phyloP scores from a whole-genome alignment of 2,797 vertebrate genomes.

The Brachymystax lenok region DNA sequence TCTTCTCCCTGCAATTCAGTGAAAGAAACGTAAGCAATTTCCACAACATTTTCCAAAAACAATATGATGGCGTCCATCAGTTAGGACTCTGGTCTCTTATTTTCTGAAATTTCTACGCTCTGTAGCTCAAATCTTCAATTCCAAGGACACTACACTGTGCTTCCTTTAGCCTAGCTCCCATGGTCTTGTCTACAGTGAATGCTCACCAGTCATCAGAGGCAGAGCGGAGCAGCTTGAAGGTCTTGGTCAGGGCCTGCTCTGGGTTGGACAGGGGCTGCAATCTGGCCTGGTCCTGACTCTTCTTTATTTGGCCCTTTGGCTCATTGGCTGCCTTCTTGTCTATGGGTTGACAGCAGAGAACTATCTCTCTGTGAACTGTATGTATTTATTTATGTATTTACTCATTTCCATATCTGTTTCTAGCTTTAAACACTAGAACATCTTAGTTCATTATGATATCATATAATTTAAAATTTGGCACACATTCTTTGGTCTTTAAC shows the following conservation, averaged over 20 bases:
- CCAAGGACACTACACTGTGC: too few relatives aligned
- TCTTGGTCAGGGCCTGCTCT: slow-evolving; percentile 62
- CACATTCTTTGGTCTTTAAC: too few relatives aligned
- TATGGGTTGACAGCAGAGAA: background rate
- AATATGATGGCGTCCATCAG: background rate
- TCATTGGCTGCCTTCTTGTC: background rate
- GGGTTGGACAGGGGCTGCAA: slow-evolving; percentile 68
- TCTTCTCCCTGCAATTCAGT: too few relatives aligned
- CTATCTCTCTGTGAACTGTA: background rate
- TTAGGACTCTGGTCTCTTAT: background rate
- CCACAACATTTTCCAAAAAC: too few relatives aligned
- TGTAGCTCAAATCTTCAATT: background rate
- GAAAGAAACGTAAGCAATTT: too few relatives aligned
- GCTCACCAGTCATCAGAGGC: slow-evolving; percentile 76
- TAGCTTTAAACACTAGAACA: background rate
- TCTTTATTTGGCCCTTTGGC: background rate
- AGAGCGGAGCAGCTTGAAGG: slow-evolving; percentile 61
- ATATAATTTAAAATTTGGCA: too few relatives aligned
- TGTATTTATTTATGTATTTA: background rate
- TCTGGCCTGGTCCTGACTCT: background rate
- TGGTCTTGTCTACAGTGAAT: background rate
- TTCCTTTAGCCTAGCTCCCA: too few relatives aligned
- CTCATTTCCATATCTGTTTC: background rate
- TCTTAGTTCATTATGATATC: too few relatives aligned
- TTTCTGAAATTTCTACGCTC: background rate